Conservation (phyloP, 2,888 invertebrate genomes). For the Timandra comae region DNA sequence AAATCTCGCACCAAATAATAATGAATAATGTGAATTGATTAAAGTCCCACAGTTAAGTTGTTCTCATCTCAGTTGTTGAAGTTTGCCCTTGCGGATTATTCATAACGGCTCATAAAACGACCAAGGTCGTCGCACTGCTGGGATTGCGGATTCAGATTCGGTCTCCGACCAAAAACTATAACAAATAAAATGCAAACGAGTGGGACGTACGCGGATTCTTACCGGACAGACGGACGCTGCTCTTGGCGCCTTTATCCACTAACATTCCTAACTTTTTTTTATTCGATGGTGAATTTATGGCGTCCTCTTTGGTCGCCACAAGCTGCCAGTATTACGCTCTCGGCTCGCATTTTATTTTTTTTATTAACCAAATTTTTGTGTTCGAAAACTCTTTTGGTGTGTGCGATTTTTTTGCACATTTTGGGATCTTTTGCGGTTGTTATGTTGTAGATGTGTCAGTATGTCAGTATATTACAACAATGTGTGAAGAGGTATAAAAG, state of each 20-base stretch:
- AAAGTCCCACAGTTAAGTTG: constrained; percentile 7
- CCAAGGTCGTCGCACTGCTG: constrained; percentile 68
- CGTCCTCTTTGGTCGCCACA: constrained; percentile 23
- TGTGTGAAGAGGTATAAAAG: no score
- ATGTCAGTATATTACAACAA: no score
- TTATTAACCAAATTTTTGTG: constrained; percentile 10
- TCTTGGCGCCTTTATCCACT: constrained; percentile 29
- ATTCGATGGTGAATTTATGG: constrained; percentile 31
- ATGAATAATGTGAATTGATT: constrained; percentile 14
- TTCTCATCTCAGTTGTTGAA: constrained; percentile 24
- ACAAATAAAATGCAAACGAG: constrained; percentile 46
- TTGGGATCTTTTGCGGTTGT: constrained; percentile 1
- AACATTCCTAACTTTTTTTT: constrained; percentile 17
- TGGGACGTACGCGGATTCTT: constrained; percentile 61
- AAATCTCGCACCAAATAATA: constrained; percentile 2
- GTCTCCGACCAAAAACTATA: constrained; percentile 28
- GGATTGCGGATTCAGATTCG: constrained; percentile 67
- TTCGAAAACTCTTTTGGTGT: constrained; percentile 14
- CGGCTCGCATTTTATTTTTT: constrained; percentile 19
- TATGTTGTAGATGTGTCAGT: neutral
- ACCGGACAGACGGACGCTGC: constrained; percentile 15
- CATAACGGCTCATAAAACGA: constrained; percentile 51
- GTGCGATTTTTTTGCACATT: constrained; percentile 6
- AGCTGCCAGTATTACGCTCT: constrained; percentile 46
- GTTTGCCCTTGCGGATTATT: constrained; percentile 50